Evolutionary conservation across 2,797 vertebrate genomes (phyloP).

Genomic region (Lithobates sylvaticus): DNA sequence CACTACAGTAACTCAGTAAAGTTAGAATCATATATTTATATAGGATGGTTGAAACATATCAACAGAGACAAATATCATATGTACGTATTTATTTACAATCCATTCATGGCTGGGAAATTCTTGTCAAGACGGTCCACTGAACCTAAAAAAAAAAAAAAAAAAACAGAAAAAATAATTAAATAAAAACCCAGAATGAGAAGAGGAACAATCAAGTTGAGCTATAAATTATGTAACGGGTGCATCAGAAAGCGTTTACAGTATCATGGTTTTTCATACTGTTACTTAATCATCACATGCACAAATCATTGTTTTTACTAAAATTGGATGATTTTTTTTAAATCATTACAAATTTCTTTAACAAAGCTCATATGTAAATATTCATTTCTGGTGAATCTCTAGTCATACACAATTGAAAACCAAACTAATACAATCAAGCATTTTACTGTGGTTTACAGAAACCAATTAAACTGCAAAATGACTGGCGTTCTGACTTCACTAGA

Average conservation of each 20-base stretch:
- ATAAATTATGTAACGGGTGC: conserved; percentile 52
- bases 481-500: too few relatives aligned
- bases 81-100: conserved; percentile 57
- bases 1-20: background rate
- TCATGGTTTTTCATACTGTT: conserved; percentile 73
- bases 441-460: too few relatives aligned
- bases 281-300: conserved; percentile 72
- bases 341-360: too few relatives aligned
- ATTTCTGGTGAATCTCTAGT: too few relatives aligned
- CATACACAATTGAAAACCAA: too few relatives aligned
- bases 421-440: too few relatives aligned
- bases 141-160: conserved; percentile 9
- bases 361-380: too few relatives aligned
- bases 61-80: background rate
- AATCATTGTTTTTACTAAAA: background rate
- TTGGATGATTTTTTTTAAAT: too few relatives aligned
- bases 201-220: background rate
- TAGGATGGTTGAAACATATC: background rate
- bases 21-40: background rate
- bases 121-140: conserved; percentile 30
- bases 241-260: conserved; percentile 80
- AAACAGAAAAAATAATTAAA: background rate
- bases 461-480: too few relatives aligned
- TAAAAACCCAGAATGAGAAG: too few relatives aligned
- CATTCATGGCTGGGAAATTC: conserved; percentile 20